Base-by-base conservation (phyloP, 2,888 invertebrate genomes). In the Lepidocyrtinus sp. region DNA sequence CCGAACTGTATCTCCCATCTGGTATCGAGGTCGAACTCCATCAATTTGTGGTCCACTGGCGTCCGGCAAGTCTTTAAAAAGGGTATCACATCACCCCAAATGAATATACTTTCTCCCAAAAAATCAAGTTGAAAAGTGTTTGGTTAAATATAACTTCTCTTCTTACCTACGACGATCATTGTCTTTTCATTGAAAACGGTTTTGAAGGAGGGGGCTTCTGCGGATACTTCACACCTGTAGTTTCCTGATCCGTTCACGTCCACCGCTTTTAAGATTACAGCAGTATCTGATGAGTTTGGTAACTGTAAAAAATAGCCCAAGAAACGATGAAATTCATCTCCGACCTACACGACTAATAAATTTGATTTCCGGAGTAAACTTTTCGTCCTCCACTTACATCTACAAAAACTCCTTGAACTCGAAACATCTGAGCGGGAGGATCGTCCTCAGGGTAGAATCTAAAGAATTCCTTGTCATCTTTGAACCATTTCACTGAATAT, bases 401-500 rank as follows among this genome's bases (percentile, higher is more conserved):
- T 50, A 96, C 95, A 87, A 93, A 93, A 78, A 96, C 94, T 85
- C 96, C 96, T 0, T 94, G 94, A 86, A 95, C 90, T 71, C 92
- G 91, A 88, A 96, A 95, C 87, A 93, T 92, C 89, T 94, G 93
- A 55, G 93, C 92, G 0, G 94, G 94, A 79, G 96, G 95, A 88
- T 91, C 91, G 89, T 96, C 95, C 72, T 93, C 91, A 7, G 75
- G 75, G 50, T 68, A 36, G 67, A 83, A 77, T 12, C 72, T 17
- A 67, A 81, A 76, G 55, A 83, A 83, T 24, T 83, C 78, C 26
- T 75, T 46, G 25, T 65, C 61, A 70, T 82, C 70, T 68, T 82
- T 78, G 27, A 77, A 82, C 96, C 96, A 96, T 90, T 96, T 96
- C 87, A 96, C 95, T 36, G 95, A 95, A 89, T 96, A 96, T 65